Base-by-base conservation (phyloP, 2,797 vertebrate genomes). In the Centroberyx gerrardi region DNA sequence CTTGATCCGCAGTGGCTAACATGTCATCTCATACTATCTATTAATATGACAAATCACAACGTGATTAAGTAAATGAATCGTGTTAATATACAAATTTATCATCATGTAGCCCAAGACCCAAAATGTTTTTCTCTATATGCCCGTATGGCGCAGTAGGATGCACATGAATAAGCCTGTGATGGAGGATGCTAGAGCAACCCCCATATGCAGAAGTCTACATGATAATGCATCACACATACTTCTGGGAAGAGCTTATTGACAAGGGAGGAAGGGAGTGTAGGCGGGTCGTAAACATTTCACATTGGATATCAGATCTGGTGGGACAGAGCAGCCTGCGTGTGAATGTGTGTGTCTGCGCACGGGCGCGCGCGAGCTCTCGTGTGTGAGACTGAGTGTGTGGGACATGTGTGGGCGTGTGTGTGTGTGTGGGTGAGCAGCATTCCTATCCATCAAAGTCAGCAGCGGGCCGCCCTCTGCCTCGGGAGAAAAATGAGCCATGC, bases 391-490 rank as follows among this genome's bases (percentile, higher is more conserved):
- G 80, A 81, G 79, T 83, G 81, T 87, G 86, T 93, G 89, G 87
- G 92, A 90, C 86, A 83, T 91, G 85, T 89, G 92, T 89, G 84
- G 74, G 88, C 68, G 83, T 86, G 67, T 28, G 54, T 54, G 49
- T 72, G 61, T 88, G 87, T 77, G 94, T 90, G 93, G 87, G 90
- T 91, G 91, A 93, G 76, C 90, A 88, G 88, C 94, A 95, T 96
- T 96, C 95, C 93, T 81, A 90, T 93, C 89, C 86, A 91, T 92
- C 92, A 92, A 93, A 93, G 93, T 96, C 93, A 96, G 82, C 77
- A 86, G 53, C 67, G 72, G 87, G 88, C 82, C 90, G 87, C 82
- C 88, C 89, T 93, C 82, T 80, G 81, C 87, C 90, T 93, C 53
- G 58, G 85, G 89, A 90, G 91, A 84, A 90, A 91, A 82, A 93